These are phyloP conservation scores for Oryzias javanicus DNA, from an alignment of 2,113 vertebrate genomes.

Conservation along the genomic window DNA sequence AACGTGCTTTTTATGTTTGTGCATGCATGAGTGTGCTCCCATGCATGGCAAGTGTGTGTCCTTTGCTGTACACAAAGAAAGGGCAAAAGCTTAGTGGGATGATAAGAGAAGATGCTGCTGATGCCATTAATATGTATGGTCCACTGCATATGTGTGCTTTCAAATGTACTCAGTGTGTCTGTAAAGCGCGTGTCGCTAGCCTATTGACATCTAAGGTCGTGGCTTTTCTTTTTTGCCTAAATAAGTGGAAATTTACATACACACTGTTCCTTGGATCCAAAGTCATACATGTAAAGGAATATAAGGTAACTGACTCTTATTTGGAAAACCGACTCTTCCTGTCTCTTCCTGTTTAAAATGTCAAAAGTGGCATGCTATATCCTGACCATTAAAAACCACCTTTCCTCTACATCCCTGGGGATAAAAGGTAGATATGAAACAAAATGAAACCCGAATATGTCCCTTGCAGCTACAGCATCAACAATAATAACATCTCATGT, in stretches of 20 bases:
- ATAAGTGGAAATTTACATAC: too few species aligned
- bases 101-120: conserved; percentile 46
- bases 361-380: conserved; percentile 7
- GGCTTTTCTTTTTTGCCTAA: neutral
- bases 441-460: conserved; percentile 20
- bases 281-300: too few species aligned
- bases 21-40: conserved; percentile 35
- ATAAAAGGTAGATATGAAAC: conserved; percentile 10
- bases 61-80: conserved; percentile 68
- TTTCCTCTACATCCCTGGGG: conserved; percentile 6
- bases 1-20: conserved; percentile 24
- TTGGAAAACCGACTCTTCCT: too few species aligned
- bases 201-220: conserved; percentile 46
- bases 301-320: too few species aligned
- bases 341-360: conserved; percentile 27
- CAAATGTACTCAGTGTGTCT: conserved; percentile 18
- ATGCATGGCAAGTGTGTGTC: conserved; percentile 60
- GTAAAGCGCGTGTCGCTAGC: conserved; percentile 15
- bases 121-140: conserved; percentile 70
- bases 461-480: conserved; percentile 14
- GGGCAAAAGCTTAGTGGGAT: conserved; percentile 52
- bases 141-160: conserved; percentile 36
- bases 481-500: conserved; percentile 23
- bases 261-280: too few species aligned
- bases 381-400: conserved; percentile 28